These are phyloP conservation scores for Rattus rattus DNA, from an alignment of 2,113 vertebrate species.

Conservation along the genomic window DNA sequence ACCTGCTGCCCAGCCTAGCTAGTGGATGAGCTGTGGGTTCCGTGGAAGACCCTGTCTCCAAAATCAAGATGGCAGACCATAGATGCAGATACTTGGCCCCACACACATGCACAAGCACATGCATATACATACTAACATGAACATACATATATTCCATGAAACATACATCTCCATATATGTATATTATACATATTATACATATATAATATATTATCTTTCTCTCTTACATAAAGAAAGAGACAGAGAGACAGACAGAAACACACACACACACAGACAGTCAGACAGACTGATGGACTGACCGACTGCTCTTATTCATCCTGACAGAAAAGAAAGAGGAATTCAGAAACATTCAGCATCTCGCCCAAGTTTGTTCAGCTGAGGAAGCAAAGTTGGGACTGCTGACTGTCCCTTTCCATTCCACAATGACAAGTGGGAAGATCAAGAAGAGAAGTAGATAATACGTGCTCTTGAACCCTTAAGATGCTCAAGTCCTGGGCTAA, in stretches of 20 bases:
- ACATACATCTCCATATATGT: neutral
- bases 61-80: neutral
- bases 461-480: neutral
- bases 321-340: conserved; percentile 29
- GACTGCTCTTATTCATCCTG: neutral
- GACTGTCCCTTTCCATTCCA: neutral
- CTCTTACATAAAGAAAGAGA: neutral
- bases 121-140: no score
- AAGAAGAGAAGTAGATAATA: neutral
- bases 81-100: neutral
- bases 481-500: neutral
- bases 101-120: neutral
- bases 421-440: neutral
- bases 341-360: neutral
- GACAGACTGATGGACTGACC: neutral
- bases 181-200: no score
- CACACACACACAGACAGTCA: neutral
- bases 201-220: neutral
- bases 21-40: neutral
- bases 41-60: neutral
- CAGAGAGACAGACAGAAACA: neutral
- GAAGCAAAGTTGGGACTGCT: neutral
- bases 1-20: no score
- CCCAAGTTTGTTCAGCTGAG: neutral
- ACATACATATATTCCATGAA: neutral